Conservation (phyloP, 1,140 invertebrate species). For the Cotesia vestalis region DNA sequence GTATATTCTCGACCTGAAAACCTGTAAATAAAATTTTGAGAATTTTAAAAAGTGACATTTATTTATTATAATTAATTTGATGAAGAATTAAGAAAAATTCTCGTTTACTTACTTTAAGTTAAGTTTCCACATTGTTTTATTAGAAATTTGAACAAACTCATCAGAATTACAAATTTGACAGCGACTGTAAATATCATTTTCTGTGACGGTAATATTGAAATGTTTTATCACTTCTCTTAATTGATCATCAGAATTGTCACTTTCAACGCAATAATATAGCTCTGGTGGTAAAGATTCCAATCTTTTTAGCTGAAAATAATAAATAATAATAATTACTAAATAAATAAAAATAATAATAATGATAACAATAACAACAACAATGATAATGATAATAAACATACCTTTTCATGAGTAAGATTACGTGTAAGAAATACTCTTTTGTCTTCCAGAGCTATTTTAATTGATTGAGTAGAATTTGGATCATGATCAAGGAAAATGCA, state of each 20-base stretch:
- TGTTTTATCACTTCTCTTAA: slow-evolving; percentile 69
- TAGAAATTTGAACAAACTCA: slow-evolving; percentile 66
- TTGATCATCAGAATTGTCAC: slow-evolving; percentile 65
- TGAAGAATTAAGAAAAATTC: neutral
- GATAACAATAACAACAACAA: slow-evolving; percentile 16
- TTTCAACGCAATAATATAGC: slow-evolving; percentile 66
- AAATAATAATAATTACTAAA: neutral
- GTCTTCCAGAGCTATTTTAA: slow-evolving; percentile 65
- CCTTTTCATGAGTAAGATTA: slow-evolving; percentile 61
- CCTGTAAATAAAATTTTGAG: slow-evolving; percentile 30
- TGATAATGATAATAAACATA: slow-evolving; percentile 41
- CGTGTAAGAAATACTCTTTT: slow-evolving; percentile 70
- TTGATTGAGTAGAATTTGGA: slow-evolving; percentile 64
- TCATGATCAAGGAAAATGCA: slow-evolving; percentile 66
- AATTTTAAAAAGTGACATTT: neutral
- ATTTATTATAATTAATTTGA: neutral
- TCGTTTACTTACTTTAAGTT: slow-evolving; percentile 44
- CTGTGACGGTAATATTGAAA: slow-evolving; percentile 71
- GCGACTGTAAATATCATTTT: slow-evolving; percentile 73
- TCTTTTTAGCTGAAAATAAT: slow-evolving; percentile 60
- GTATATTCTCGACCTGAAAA: slow-evolving; percentile 34
- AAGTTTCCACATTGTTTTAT: slow-evolving; percentile 61
- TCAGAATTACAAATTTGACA: slow-evolving; percentile 74
- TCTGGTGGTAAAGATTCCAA: slow-evolving; percentile 59
- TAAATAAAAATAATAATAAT: slow-evolving; percentile 2